Evolutionary conservation across 92 coral and sea anemone genomes (phyloP), one percentile per base, ranked within the genome.

Genomic region (Ricordea florida): DNA sequence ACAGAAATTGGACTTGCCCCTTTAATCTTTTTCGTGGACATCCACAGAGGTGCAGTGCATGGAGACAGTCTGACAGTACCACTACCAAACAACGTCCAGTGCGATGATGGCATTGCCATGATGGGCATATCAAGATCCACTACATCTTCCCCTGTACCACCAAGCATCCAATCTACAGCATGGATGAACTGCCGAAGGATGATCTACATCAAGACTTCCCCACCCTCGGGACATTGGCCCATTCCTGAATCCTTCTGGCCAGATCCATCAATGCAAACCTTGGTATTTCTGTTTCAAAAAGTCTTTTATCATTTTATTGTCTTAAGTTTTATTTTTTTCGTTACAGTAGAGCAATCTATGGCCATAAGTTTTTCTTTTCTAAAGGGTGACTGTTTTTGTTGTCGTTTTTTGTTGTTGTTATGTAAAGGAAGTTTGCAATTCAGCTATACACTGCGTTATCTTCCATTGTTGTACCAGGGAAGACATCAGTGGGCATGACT

Each of bases 201-300:
- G 99, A 96, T 96, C 26, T 96, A 92, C 45, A 85, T 96, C 66
- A 96, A 89, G 56, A 84, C 85, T 33, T 89, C 87, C 52, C 96
- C 94, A 3, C 97, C 97, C 2, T 83, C 84, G 41, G 99, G 99
- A 13, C 97, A 91, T 37, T 96, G 99, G 99, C 99, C 99, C 3
- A 87, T 96, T 2, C 99, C 99, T 1, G 99, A 96, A 66, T 82
- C 96, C 6, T 89, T 90, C 49, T 96, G 99, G 97, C 99, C 99
- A 5, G 99, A 96, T 22, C 87, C 87, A 7, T 83, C 99, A 9
- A 31, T 86, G 80, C 65, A 79, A 29, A 75, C 92, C 57, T 80
- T 96, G 76, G 99, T 96, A 81, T 69, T 86, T 27, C 10, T 63
- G 13, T 18, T 38, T 14, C n/a, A n/a, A n/a, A n/a, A n/a, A n/a